Evolutionary conservation across 2,888 invertebrate genomes (phyloP).

Genomic region (Chrysina gloriosa): DNA sequence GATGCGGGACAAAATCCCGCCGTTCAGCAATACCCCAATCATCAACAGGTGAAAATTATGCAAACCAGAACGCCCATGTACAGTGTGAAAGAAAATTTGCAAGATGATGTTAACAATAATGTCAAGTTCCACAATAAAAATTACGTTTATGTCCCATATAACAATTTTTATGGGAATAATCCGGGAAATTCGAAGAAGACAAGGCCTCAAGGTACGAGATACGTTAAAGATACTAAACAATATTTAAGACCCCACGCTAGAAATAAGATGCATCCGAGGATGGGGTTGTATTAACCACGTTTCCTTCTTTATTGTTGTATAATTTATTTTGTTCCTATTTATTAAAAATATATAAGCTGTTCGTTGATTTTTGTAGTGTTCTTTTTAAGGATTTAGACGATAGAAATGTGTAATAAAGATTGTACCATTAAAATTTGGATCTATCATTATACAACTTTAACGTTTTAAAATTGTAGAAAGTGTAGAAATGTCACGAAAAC

Average conservation of each 20-base stretch:
- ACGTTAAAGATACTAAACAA: constrained; percentile 2
- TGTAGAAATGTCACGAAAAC: too few species aligned
- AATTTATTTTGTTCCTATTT: constrained; percentile 34
- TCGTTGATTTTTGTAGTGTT: background rate
- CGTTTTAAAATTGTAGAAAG: too few species aligned
- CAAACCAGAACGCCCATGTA: background rate
- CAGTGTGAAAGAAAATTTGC: constrained; percentile 7
- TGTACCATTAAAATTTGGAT: too few species aligned
- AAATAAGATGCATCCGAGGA: constrained; percentile 9
- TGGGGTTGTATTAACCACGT: background rate
- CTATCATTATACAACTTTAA: too few species aligned
- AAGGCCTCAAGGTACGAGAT: background rate
- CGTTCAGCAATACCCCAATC: background rate
- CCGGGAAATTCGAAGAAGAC: background rate
- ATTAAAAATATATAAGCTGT: background rate
- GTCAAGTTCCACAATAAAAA: constrained; percentile 4
- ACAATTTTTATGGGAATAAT: constrained; percentile 16
- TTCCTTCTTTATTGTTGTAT: background rate
- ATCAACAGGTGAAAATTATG: background rate
- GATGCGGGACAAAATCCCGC: background rate
- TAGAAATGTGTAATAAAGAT: too few species aligned
- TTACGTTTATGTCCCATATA: constrained; percentile 1
- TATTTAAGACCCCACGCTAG: background rate
- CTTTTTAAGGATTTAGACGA: too few species aligned
- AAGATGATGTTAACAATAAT: background rate